phyloP scores from a whole-genome alignment of 2,113 vertebrate species.

The Larimichthys polyactis region DNA sequence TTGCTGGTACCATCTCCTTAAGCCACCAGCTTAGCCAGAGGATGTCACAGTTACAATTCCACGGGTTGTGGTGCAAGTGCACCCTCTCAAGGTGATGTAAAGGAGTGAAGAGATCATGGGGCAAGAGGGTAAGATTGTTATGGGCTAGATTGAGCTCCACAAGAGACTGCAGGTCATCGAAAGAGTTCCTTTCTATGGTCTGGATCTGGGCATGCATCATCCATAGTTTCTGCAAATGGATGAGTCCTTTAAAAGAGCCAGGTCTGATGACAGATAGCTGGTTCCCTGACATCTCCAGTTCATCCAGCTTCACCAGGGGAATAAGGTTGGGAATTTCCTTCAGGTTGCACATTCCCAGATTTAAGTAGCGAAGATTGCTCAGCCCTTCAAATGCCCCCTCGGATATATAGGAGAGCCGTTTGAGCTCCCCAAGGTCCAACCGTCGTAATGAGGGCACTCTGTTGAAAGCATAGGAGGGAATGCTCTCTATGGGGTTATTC shows the following conservation, averaged over 20 bases:
- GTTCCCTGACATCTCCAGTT: conserved; percentile 99
- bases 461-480: conserved; percentile 99
- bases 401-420: conserved; percentile 98
- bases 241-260: conserved; percentile 98
- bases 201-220: conserved; percentile 99
- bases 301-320: conserved; percentile 95
- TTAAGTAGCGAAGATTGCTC: conserved; percentile 98
- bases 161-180: conserved; percentile 98
- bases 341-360: conserved; percentile 99
- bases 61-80: conserved; percentile 98
- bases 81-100: conserved; percentile 95
- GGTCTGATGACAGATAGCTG: conserved; percentile 94
- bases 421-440: conserved; percentile 96
- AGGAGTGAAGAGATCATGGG: conserved; percentile 99
- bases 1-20: conserved; percentile 98
- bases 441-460: conserved; percentile 96
- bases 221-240: conserved; percentile 99
- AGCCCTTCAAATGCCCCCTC: conserved; percentile 99
- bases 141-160: conserved; percentile 99
- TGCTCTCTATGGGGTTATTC: conserved; percentile 99
- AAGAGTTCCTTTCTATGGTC: conserved; percentile 97
- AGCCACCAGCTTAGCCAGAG: conserved; percentile 99
- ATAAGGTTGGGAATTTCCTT: conserved; percentile 99
- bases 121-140: conserved; percentile 97
- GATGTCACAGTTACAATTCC: conserved; percentile 99